phyloP scores from a whole-genome alignment of 2,113 vertebrate species.

The Austrofundulus limnaeus region DNA sequence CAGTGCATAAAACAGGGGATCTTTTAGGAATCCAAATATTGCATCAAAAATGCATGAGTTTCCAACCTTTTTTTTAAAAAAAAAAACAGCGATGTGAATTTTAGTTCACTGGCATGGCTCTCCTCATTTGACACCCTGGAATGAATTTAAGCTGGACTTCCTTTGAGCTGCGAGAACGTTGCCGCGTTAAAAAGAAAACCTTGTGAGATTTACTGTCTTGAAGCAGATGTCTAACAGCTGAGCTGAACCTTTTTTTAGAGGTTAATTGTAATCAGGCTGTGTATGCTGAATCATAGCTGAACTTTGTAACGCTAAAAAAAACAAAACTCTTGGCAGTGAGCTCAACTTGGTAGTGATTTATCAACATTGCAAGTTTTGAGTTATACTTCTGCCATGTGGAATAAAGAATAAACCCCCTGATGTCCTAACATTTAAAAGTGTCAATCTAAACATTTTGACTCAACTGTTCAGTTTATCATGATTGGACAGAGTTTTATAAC shows the following conservation, averaged over 20 bases:
- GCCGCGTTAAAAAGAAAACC: not conserved
- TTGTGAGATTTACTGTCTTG: too few species aligned
- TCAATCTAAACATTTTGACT: too few species aligned
- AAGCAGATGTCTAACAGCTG: too few species aligned
- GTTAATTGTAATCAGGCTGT: not conserved
- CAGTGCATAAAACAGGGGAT: not conserved
- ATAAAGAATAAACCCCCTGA: not conserved
- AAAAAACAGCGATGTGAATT: not conserved
- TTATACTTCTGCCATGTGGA: not conserved
- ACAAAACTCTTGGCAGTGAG: too few species aligned
- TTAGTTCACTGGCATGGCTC: not conserved
- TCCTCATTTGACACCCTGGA: not conserved
- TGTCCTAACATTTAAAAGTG: not conserved
- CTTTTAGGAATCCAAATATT: not conserved
- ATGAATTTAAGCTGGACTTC: conserved; percentile 10
- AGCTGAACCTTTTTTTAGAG: not conserved
- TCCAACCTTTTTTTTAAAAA: not conserved
- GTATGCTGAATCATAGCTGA: not conserved
- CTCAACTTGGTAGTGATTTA: not conserved
- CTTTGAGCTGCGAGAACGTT: not conserved
- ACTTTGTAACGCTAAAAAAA: not conserved
- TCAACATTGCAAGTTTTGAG: not conserved
- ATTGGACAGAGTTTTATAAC: too few species aligned
- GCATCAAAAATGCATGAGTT: not conserved
- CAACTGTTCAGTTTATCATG: too few species aligned